These are phyloP conservation scores for Eremobia ochroleuca DNA, from an alignment of 2,888 invertebrate genomes.

Conservation along the genomic window DNA sequence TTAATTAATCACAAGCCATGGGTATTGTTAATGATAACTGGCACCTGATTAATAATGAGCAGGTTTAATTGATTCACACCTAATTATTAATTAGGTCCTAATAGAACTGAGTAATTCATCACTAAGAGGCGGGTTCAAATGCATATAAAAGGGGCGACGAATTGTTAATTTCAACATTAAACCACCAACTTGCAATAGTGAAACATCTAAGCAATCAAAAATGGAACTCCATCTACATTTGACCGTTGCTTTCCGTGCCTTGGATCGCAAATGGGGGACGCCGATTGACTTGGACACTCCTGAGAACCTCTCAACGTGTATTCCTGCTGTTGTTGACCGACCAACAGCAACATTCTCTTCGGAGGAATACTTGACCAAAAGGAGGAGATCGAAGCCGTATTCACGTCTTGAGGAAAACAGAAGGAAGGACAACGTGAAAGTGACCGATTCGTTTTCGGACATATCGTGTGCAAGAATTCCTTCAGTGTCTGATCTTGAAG, in stretches of 20 bases:
- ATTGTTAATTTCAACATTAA: conserved; percentile 34
- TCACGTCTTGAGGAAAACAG: conserved; percentile 63
- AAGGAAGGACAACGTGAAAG: conserved; percentile 59
- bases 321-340: conserved; percentile 74
- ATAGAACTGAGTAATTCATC: not conserved
- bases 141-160: conserved; percentile 36
- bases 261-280: conserved; percentile 81
- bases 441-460: conserved; percentile 74
- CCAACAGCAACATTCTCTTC: conserved; percentile 79
- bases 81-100: conserved; percentile 29
- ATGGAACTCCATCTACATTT: conserved; percentile 83
- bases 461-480: conserved; percentile 74
- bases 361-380: conserved; percentile 75
- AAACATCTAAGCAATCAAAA: conserved; percentile 44
- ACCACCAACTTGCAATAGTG: not conserved
- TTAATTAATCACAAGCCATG: not conserved
- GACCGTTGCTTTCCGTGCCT: conserved; percentile 77
- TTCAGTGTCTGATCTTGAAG: conserved; percentile 62
- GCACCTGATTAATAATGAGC: conserved; percentile 28
- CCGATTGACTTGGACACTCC: conserved; percentile 77
- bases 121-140: conserved; percentile 25
- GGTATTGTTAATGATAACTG: not conserved
- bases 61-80: conserved; percentile 16
- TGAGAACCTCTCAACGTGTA: conserved; percentile 66
- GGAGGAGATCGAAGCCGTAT: conserved; percentile 70